These are phyloP conservation scores for Leptinotarsa texana DNA, from an alignment of 1,140 invertebrate species.

Conservation along the genomic window DNA sequence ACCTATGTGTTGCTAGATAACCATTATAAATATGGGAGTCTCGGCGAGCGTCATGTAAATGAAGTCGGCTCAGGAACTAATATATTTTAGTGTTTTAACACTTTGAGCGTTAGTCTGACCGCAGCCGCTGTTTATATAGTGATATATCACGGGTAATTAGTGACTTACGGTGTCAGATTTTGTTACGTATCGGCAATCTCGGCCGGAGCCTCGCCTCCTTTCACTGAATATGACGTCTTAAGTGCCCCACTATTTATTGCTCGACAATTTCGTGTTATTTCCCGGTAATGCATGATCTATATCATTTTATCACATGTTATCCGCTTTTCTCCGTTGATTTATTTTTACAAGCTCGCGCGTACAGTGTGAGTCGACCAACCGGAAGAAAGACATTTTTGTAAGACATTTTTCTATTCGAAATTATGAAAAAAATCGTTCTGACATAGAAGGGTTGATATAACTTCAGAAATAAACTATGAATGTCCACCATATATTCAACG, in stretches of 20 bases:
- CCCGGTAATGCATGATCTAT: slow-evolving; percentile 40
- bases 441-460: no score
- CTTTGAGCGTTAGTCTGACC: slow-evolving; percentile 45
- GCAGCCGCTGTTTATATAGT: slow-evolving; percentile 53
- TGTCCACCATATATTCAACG: no score
- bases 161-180: slow-evolving; percentile 50
- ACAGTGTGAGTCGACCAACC: no score
- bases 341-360: slow-evolving; percentile 32
- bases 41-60: slow-evolving; percentile 48
- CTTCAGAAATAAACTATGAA: no score
- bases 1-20: slow-evolving; percentile 48
- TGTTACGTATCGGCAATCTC: slow-evolving; percentile 49
- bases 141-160: slow-evolving; percentile 55
- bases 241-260: slow-evolving; percentile 50
- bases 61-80: slow-evolving; percentile 50
- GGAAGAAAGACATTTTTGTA: no score
- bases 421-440: no score
- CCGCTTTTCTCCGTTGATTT: slow-evolving; percentile 40
- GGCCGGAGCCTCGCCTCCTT: slow-evolving; percentile 39
- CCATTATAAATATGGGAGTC: slow-evolving; percentile 51
- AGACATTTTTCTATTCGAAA: no score
- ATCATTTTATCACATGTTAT: slow-evolving; percentile 47
- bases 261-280: slow-evolving; percentile 41
- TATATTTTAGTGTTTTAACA: slow-evolving; percentile 55
- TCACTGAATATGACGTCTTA: slow-evolving; percentile 43